A percentile compares a stretch with the other conserved stretches of the same genome.
Conservation (phyloP, 2,113 vertebrate genomes). For the Blennius ocellaris region DNA sequence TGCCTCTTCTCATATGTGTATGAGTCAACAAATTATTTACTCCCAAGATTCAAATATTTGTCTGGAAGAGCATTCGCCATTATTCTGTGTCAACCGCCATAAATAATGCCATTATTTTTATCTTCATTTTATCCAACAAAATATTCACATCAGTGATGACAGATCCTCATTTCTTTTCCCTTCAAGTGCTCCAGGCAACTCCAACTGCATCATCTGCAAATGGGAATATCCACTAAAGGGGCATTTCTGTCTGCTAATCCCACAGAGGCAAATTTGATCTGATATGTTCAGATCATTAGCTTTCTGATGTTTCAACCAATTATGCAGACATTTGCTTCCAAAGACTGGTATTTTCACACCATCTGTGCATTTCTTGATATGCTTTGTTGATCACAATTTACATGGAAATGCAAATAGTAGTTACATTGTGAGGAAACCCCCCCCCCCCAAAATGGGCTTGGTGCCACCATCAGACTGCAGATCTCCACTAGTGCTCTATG, state of each 20-base stretch:
- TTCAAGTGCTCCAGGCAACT: constrained; percentile 37
- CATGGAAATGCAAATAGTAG: constrained; percentile 25
- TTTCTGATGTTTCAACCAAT: constrained; percentile 62
- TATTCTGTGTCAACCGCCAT: background rate
- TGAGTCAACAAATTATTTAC: background rate
- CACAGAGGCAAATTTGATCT: constrained; percentile 58
- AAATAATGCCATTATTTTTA: constrained; percentile 14
- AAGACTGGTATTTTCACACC: constrained; percentile 37
- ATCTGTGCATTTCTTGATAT: constrained; percentile 38
- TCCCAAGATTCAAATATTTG: background rate
- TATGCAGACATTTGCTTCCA: constrained; percentile 51
- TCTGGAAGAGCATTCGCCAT: background rate
- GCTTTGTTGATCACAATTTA: constrained; percentile 28
- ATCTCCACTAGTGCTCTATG: background rate
- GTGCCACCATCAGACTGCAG: too few species aligned
- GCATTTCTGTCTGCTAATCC: constrained; percentile 56
- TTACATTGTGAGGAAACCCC: background rate
- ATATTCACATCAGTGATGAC: constrained; percentile 34
- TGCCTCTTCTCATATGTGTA: constrained; percentile 5
- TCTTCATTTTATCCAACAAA: constrained; percentile 15
- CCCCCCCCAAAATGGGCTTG: too few species aligned
- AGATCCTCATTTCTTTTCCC: constrained; percentile 40
- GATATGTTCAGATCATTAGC: constrained; percentile 65
- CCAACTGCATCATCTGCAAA: constrained; percentile 22
- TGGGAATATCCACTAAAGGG: constrained; percentile 29